Base-by-base conservation (phyloP, 2,797 vertebrate species). In the Sus cebifrons region DNA sequence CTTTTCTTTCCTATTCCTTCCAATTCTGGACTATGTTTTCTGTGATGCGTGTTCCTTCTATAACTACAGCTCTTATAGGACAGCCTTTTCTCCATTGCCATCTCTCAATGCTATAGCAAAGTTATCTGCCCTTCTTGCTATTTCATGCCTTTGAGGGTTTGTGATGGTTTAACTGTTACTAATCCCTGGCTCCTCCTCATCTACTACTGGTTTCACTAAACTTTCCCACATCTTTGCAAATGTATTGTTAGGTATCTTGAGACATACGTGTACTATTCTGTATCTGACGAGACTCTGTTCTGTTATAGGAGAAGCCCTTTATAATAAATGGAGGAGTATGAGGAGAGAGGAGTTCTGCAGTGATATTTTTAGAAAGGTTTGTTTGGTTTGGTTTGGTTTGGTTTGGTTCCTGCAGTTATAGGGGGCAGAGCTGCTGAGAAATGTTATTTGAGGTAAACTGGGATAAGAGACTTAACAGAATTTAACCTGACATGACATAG, bases 381-480 rank as follows among this genome's bases (percentile, higher is more conserved):
- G 3, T 13, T 29, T 36, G 27, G 64, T 36, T 65, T 32, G 1
- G 32, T 68, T 78, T 73, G 62, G 2, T 83, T 70, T 36, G 36
- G 36, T 36, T 74, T 52, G 32, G 1, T 84, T 62, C 4, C 23
- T 67, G 7, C 17, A 79, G 10, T 10, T 1, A 20, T 79, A 49
- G 40, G 29, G 17, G 44, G 27, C 5, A n/a, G 15, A 29, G 15
- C 25, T 93, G 21, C 89, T 85, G 40, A 90, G 56, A 96, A 91
- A 91, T 32, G 13, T 74, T 97, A 95, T 86, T 81, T 94, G 74
- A 85, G 32, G 65, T 29, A 81, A 89, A 90, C 0, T 70, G 27
- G 40, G 89, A 81, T 89, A 68, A 81, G 16, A 96, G 79, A 56
- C 7, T 40, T 91, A 83, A 58, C 6, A 81, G 49, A 90, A 89